phyloP scores from a whole-genome alignment of 2,113 vertebrate genomes.

The Indicator indicator region DNA sequence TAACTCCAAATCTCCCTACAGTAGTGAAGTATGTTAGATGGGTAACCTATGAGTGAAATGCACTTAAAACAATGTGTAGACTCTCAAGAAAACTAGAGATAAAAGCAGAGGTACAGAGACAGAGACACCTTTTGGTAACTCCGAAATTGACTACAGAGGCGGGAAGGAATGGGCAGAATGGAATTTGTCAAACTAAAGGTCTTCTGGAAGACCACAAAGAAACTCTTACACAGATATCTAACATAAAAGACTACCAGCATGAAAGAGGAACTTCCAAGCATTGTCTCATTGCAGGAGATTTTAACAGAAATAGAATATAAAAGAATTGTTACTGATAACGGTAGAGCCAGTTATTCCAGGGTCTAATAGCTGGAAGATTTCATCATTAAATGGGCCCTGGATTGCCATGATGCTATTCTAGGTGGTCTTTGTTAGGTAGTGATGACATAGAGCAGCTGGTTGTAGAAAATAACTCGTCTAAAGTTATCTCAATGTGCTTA shows the following conservation, averaged over 20 bases:
- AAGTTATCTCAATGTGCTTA: constrained; percentile 42
- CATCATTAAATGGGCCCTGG: constrained; percentile 34
- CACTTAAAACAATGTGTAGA: not conserved
- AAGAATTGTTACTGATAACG: not conserved
- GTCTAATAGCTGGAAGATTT: constrained; percentile 36
- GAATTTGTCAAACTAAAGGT: not conserved
- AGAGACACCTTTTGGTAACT: not conserved
- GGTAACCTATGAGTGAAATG: not conserved
- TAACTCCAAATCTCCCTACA: not conserved
- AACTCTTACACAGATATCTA: not conserved
- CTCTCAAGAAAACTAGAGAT: not conserved
- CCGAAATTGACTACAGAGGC: not conserved
- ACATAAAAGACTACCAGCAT: not conserved
- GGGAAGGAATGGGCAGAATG: not conserved
- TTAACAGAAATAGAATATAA: constrained; percentile 38
- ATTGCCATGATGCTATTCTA: constrained; percentile 51
- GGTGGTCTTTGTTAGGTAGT: constrained; percentile 53
- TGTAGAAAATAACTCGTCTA: constrained; percentile 64
- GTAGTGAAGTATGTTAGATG: not conserved
- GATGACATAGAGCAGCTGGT: constrained; percentile 62
- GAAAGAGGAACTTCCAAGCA: not conserved
- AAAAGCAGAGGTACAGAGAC: not conserved
- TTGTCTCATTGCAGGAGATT: not conserved
- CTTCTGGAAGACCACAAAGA: not conserved
- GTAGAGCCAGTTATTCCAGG: constrained; percentile 41